phyloP scores from a whole-genome alignment of 2,888 invertebrate genomes.

The Drosophila demipolita region DNA sequence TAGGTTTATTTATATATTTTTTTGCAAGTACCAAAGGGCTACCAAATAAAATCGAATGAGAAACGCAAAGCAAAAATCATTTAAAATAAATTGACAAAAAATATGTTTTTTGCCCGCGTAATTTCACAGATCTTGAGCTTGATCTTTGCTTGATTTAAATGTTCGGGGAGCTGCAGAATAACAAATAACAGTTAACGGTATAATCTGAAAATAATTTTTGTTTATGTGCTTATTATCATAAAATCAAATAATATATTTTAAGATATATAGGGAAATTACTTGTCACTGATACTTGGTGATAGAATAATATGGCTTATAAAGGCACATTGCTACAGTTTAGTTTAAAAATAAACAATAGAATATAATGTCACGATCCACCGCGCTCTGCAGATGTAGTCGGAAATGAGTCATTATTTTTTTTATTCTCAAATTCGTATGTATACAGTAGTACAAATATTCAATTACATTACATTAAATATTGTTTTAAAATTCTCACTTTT shows the following conservation, averaged over 20 bases:
- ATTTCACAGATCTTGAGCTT: not conserved
- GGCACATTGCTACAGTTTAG: not conserved
- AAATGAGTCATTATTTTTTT: not conserved
- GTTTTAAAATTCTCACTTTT: constrained; percentile 12
- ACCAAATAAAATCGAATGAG: not conserved
- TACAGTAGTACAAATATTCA: not conserved
- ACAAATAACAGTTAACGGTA: not conserved
- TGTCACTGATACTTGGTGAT: not conserved
- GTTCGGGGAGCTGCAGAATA: not conserved
- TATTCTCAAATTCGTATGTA: too few relatives aligned
- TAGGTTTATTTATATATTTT: not conserved
- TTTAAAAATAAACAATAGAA: not conserved
- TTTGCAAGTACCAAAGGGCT: too few relatives aligned
- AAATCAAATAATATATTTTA: not conserved
- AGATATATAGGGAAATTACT: not conserved
- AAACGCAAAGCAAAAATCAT: too few relatives aligned
- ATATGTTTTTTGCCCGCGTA: not conserved
- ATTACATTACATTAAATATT: not conserved
- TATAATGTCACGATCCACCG: not conserved
- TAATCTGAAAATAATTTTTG: not conserved
- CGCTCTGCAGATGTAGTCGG: not conserved
- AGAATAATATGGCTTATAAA: not conserved
- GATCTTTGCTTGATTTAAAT: not conserved
- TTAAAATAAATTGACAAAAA: too few relatives aligned
- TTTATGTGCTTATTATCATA: not conserved